Conservation (phyloP, 1,140 invertebrate genomes). For the Phortica variegata region DNA sequence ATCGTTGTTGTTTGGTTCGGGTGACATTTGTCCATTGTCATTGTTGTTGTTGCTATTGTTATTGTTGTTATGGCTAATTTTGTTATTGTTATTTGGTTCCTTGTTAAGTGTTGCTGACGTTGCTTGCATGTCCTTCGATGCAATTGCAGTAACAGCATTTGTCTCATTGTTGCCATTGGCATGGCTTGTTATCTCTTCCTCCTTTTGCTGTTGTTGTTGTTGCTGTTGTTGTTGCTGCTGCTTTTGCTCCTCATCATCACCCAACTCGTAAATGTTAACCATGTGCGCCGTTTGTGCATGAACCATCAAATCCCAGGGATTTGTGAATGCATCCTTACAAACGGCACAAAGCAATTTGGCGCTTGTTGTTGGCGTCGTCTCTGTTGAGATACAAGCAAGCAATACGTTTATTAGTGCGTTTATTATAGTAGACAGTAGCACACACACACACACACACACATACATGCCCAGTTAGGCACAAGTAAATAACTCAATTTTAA, state of each 20-base stretch:
- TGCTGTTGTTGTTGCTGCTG: constrained; percentile 22
- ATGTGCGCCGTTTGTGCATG: constrained; percentile 78
- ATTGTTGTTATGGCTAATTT: constrained; percentile 43
- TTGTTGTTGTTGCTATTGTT: constrained; percentile 16
- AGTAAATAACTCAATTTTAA: constrained; percentile 53
- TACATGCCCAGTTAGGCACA: constrained; percentile 19
- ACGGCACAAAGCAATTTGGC: constrained; percentile 70
- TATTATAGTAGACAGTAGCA: too few relatives aligned
- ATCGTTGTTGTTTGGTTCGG: constrained; percentile 23
- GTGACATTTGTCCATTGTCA: not conserved
- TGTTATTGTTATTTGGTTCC: constrained; percentile 50
- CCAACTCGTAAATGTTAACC: constrained; percentile 79
- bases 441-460: too few relatives aligned
- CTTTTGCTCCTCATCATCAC: constrained; percentile 50
- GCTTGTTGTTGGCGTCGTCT: constrained; percentile 58
- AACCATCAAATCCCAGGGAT: constrained; percentile 79
- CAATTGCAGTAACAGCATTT: constrained; percentile 7
- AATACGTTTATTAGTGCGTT: constrained; percentile 35
- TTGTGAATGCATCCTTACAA: constrained; percentile 75
- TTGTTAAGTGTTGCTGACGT: constrained; percentile 42
- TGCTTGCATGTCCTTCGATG: constrained; percentile 33
- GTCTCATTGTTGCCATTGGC: constrained; percentile 4
- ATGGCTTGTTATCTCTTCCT: constrained; percentile 6
- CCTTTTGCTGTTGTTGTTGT: constrained; percentile 30
- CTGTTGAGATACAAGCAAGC: constrained; percentile 36